Base-by-base conservation (phyloP, 2,888 invertebrate genomes). In the Elmis aenea region DNA sequence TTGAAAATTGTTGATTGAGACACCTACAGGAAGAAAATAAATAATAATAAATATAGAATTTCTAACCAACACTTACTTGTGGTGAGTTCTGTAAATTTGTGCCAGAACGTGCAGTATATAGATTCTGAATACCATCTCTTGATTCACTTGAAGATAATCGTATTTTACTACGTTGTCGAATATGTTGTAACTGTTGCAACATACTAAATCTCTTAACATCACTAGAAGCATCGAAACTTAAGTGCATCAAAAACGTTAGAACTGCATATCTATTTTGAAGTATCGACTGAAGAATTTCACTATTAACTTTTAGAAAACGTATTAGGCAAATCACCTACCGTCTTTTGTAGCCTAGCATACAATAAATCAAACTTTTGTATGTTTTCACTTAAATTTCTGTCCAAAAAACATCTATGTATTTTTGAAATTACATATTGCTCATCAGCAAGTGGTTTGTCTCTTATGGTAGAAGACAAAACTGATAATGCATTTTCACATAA, bases 341-440 rank as follows among this genome's bases (percentile, higher is more conserved):
- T 57, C 50, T 63, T 63, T 29, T 59, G 58, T 18, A 67, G 44
- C 41, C 51, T 60, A 4, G 58, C 50, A 40, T 63, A 63, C 3
- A 65, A 41, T 14, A 62, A 38, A 39, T 66, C 62, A 45, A 67
- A 66, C 30, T 51, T 52, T 31, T 64, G 59, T 10, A 54, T 43
- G 35, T 58, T 54, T 33, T 59, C 58, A 21, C 43, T 47, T 5
- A 59, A 50, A 12, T 48, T 44, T 3, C 35, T 42, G 21, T 48
- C 48, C 9, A 36, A 36, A 4, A 53, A 44, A 22, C 60, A 32
- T 27, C 54, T 50, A 12, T 41, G 46, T 13, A 52, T 50, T 30
- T 50, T 34, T 11, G 41, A 15, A 2, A 45, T 42, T 5, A 52
- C 47, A 26, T 62, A 59, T 42, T 62, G 55, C 28, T 56, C 50